phyloP scores from a whole-genome alignment of 2,888 invertebrate species.

The Coleophora deauratella region DNA sequence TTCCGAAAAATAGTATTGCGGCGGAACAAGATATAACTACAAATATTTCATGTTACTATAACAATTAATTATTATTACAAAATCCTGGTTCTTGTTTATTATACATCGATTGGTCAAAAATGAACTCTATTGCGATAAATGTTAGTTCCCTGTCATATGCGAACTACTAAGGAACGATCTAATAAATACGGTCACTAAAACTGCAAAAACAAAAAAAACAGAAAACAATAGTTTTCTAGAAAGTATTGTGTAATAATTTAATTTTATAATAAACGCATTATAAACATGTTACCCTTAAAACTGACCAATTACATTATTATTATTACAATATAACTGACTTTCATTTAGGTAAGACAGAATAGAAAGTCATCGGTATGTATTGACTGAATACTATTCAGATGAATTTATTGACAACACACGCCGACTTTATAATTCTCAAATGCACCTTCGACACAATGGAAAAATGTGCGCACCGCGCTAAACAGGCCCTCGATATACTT shows the following conservation, averaged over 20 bases:
- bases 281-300: slow-evolving; percentile 53
- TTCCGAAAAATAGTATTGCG: too few relatives aligned
- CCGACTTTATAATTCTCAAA: neutral
- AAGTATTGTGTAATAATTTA: slow-evolving; percentile 48
- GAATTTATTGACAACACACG: neutral
- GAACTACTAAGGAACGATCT: slow-evolving; percentile 3
- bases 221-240: slow-evolving; percentile 41
- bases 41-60: slow-evolving; percentile 38
- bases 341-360: slow-evolving; percentile 13
- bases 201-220: slow-evolving; percentile 29
- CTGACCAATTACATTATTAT: slow-evolving; percentile 33
- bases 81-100: slow-evolving; percentile 46
- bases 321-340: slow-evolving; percentile 5
- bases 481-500: too few relatives aligned
- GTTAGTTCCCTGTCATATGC: slow-evolving; percentile 2
- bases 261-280: slow-evolving; percentile 51
- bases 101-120: slow-evolving; percentile 46
- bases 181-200: slow-evolving; percentile 1
- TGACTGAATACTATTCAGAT: too few relatives aligned
- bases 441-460: too few relatives aligned
- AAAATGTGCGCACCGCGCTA: too few relatives aligned
- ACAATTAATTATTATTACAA: slow-evolving; percentile 35
- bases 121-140: slow-evolving; percentile 22
- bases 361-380: neutral
- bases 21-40: slow-evolving; percentile 23